Conservation (phyloP, 2,113 vertebrate species). For the Nycticryphes semicollaris region DNA sequence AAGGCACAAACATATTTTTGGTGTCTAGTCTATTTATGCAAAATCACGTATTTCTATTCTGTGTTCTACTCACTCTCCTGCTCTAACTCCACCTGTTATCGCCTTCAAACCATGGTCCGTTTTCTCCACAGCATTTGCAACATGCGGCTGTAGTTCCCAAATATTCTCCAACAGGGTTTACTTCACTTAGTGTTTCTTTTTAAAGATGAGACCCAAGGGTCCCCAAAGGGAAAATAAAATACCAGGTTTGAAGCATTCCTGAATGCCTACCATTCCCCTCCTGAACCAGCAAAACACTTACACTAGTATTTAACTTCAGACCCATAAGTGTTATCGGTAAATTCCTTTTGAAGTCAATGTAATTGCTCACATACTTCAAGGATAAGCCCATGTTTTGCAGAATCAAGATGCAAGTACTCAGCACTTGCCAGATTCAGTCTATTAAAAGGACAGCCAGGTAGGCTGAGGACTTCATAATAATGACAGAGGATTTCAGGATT, state of each 20-base stretch:
- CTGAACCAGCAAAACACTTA: conserved; percentile 16
- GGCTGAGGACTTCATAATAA: neutral
- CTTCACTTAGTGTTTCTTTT: neutral
- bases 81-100: neutral
- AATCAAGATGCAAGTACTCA: neutral
- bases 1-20: conserved; percentile 13
- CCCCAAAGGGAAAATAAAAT: neutral
- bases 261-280: neutral
- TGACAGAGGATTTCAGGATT: conserved; percentile 20
- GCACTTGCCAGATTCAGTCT: neutral
- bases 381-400: conserved; percentile 25
- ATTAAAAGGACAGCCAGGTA: neutral
- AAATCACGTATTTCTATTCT: neutral
- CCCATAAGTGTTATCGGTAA: neutral
- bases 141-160: neutral
- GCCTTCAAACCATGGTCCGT: neutral
- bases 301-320: neutral
- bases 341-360: conserved; percentile 21
- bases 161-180: neutral
- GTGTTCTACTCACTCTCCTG: neutral
- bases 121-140: neutral
- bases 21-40: neutral
- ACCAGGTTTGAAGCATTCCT: neutral
- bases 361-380: neutral
- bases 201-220: neutral